Percentiles rank a stretch among this genome's conserved stretches.
Conservation (phyloP, 2,797 vertebrate genomes). For the Neosilurus hyrtlii region DNA sequence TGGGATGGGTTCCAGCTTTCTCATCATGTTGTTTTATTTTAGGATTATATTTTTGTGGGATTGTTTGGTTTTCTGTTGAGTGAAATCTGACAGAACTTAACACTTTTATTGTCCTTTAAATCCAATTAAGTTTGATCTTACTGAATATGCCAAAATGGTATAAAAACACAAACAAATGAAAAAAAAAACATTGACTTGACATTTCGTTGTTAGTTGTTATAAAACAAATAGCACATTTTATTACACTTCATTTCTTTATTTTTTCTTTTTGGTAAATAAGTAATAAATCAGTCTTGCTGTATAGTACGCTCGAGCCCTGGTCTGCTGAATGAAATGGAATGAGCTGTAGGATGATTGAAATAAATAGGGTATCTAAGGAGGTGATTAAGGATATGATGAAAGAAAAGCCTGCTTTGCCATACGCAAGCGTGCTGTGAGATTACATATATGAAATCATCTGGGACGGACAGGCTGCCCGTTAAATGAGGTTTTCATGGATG, state of each 20-base stretch:
- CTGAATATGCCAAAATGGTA: neutral
- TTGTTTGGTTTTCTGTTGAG: neutral
- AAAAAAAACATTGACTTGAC: neutral
- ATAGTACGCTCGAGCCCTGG: neutral
- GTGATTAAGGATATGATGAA: slow-evolving; percentile 27
- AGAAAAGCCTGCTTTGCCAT: neutral
- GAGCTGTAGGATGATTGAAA: slow-evolving; percentile 25
- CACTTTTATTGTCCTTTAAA: neutral
- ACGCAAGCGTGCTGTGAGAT: slow-evolving; percentile 19
- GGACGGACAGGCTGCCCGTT: slow-evolving; percentile 22
- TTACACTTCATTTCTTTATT: neutral
- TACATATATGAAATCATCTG: slow-evolving; percentile 28
- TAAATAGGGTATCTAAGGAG: slow-evolving; percentile 34
- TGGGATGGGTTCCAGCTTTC: too few species aligned
- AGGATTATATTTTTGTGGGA: neutral
- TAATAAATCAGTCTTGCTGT: neutral
- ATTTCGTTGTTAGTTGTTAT: neutral
- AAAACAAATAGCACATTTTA: neutral
- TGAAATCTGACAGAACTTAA: neutral
- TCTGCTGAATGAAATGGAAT: neutral
- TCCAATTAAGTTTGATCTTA: neutral
- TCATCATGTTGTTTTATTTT: neutral
- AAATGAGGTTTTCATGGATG: slow-evolving; percentile 5
- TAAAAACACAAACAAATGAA: too few species aligned
- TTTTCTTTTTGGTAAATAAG: neutral